Conservation (phyloP, 2,113 vertebrate genomes). For the Protobothrops mucrosquamatus region DNA sequence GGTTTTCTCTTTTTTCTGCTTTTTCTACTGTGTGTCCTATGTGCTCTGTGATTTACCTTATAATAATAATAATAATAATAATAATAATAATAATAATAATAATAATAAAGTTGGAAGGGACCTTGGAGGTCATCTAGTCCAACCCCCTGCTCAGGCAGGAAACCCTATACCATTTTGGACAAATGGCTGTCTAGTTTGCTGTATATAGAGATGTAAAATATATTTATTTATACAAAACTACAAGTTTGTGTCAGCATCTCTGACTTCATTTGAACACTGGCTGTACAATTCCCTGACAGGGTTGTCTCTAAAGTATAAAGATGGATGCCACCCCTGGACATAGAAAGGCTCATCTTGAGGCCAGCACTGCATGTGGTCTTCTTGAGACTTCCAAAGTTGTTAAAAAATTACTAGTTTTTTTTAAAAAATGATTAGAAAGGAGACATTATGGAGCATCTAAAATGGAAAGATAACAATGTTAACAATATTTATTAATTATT, state of each 20-base stretch:
- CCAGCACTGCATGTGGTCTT: background rate
- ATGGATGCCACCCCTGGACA: background rate
- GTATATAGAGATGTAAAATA: background rate
- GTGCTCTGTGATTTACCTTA: background rate
- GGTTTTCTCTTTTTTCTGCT: rapidly evolving
- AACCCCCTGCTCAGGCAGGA: too few species aligned
- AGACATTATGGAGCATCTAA: background rate
- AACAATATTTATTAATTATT: background rate
- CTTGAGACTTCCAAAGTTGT: background rate
- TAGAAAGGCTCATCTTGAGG: background rate
- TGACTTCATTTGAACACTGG: background rate
- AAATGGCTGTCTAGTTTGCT: background rate
- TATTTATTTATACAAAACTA: background rate
- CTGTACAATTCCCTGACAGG: background rate
- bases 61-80: too few species aligned
- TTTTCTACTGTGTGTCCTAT: background rate
- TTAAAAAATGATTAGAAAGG: background rate
- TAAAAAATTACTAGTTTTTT: background rate
- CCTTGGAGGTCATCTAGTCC: too few species aligned
- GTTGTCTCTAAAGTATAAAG: background rate
- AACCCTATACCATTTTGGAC: too few species aligned
- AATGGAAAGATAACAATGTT: background rate
- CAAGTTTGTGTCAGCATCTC: background rate
- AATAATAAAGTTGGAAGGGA: too few species aligned
- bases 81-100: too few species aligned